phyloP scores from a whole-genome alignment of 2,888 invertebrate genomes.

The Brenthis daphne region DNA sequence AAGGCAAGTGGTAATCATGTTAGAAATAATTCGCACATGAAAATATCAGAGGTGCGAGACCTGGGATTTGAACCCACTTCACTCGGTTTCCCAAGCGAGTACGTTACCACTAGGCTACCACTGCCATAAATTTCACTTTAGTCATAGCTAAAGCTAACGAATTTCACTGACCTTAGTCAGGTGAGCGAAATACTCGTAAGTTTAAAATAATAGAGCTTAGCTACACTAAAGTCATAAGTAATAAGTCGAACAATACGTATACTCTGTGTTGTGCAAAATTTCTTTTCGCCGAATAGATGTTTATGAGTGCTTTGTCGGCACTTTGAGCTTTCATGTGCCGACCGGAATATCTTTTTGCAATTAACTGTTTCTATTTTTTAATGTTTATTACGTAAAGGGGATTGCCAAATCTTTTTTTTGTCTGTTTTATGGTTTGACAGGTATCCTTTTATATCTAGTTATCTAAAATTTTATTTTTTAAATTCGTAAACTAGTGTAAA shows the following conservation, averaged over 20 bases:
- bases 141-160: no score
- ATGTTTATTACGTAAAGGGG: slow-evolving; percentile 27
- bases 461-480: no score
- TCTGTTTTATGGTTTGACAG: neutral
- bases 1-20: no score
- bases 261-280: slow-evolving; percentile 66
- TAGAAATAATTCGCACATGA: no score
- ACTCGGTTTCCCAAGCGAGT: no score
- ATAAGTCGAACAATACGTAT: slow-evolving; percentile 28
- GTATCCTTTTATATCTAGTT: no score
- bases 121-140: no score
- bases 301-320: slow-evolving; percentile 61
- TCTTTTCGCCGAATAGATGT: slow-evolving; percentile 73
- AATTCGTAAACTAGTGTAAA: no score
- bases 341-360: slow-evolving; percentile 45
- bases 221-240: slow-evolving; percentile 16
- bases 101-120: no score
- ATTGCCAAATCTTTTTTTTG: neutral
- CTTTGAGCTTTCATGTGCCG: slow-evolving; percentile 55
- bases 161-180: no score
- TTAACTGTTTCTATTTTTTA: slow-evolving; percentile 36
- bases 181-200: neutral
- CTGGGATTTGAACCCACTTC: no score
- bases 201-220: slow-evolving; percentile 8
- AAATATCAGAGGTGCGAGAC: no score